A percentile compares a stretch with the other conserved stretches of the same genome.
phyloP scores from a whole-genome alignment of 2,113 vertebrate genomes.

The Alexandromys fortis region DNA sequence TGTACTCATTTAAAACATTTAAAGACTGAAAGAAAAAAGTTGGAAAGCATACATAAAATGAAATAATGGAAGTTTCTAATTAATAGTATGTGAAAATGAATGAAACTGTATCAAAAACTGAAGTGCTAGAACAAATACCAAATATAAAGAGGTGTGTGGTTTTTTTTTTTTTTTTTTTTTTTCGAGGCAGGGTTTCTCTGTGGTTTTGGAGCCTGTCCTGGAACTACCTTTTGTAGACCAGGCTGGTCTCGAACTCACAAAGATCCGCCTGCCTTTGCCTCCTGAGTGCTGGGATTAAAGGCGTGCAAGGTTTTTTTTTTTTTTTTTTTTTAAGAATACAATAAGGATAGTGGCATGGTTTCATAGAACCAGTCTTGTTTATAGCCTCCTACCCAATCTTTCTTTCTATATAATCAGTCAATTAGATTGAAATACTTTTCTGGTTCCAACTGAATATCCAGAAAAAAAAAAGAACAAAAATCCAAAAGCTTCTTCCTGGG shows the following conservation, averaged over 20 bases:
- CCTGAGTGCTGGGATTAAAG: too few relatives aligned
- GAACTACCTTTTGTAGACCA: too few relatives aligned
- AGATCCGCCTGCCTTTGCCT: too few relatives aligned
- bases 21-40: neutral
- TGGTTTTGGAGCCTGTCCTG: too few relatives aligned
- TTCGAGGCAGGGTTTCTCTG: too few relatives aligned
- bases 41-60: slow-evolving; percentile 1
- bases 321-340: neutral
- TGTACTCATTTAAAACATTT: neutral
- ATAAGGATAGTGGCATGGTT: neutral
- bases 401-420: neutral
- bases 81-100: neutral
- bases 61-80: neutral
- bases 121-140: neutral
- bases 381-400: neutral
- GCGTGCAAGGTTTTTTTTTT: too few relatives aligned
- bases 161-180: too few relatives aligned
- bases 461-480: neutral
- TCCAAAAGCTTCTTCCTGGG: neutral
- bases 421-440: neutral
- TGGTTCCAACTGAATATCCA: neutral
- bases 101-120: neutral
- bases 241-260: too few relatives aligned
- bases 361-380: neutral
- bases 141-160: neutral